Evolutionary conservation across 2,113 vertebrate species (phyloP).

Genomic region (Cariama cristata): DNA sequence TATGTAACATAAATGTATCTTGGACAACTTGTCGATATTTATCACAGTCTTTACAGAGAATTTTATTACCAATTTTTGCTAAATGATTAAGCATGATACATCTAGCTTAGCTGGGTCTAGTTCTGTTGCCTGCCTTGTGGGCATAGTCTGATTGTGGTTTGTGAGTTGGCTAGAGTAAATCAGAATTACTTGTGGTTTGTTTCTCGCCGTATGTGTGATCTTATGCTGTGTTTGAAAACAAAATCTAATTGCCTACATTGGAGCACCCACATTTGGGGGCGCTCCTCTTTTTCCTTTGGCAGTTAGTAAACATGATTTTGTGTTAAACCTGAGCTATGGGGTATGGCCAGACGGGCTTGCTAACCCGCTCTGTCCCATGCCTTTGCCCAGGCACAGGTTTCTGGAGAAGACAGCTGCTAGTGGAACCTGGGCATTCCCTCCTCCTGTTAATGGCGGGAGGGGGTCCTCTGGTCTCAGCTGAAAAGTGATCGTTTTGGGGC

Average conservation of each 20-base stretch:
- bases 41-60: neutral
- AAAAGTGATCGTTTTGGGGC: neutral
- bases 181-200: neutral
- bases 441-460: neutral
- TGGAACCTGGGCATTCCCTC: neutral
- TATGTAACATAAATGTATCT: neutral
- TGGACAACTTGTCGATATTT: neutral
- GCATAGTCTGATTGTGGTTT: neutral
- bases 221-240: neutral
- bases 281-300: neutral
- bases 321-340: neutral
- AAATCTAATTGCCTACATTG: neutral
- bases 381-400: neutral
- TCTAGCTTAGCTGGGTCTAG: neutral
- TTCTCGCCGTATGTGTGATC: neutral
- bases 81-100: neutral
- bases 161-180: neutral
- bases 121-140: neutral
- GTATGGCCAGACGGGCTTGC: fast-evolving
- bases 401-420: neutral
- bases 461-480: neutral
- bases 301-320: neutral
- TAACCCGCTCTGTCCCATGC: fast-evolving
- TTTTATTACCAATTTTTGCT: neutral
- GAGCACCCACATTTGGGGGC: neutral